Evolutionary conservation across 2,797 vertebrate species (phyloP).

Genomic region (Urophycis tenuis): DNA sequence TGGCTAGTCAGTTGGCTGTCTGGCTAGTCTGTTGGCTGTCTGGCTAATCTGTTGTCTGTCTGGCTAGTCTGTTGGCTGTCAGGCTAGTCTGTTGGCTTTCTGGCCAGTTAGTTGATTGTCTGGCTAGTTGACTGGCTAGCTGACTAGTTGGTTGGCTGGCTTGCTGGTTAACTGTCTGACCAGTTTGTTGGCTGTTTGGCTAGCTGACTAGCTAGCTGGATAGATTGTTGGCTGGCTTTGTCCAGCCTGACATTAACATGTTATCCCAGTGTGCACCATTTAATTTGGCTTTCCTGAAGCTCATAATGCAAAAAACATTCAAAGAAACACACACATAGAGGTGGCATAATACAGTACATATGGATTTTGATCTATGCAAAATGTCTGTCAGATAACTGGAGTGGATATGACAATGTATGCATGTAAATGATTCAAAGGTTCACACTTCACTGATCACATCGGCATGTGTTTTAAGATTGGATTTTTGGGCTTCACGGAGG

Average conservation of each 20-base stretch:
- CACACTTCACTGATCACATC: not conserved
- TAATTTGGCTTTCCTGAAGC: not conserved
- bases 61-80: too few relatives aligned
- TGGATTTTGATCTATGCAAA: not conserved
- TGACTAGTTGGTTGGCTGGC: not conserved
- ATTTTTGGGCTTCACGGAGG: not conserved
- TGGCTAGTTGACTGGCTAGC: not conserved
- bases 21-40: not conserved
- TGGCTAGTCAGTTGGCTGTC: not conserved
- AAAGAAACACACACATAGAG: not conserved
- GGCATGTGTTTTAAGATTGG: not conserved
- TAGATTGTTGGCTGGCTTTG: not conserved
- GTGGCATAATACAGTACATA: not conserved
- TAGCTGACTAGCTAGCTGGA: not conserved
- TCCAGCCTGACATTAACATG: not conserved
- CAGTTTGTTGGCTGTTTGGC: not conserved
- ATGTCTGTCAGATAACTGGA: not conserved
- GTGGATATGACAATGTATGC: not conserved
- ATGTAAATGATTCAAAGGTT: not conserved
- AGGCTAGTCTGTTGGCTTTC: too few relatives aligned
- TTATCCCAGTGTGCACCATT: not conserved
- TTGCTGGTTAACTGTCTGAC: not conserved
- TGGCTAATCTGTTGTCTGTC: not conserved
- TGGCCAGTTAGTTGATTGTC: too few relatives aligned
- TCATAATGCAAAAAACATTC: not conserved